Conservation (phyloP, 2,888 invertebrate genomes). For the Hypena proboscidalis region DNA sequence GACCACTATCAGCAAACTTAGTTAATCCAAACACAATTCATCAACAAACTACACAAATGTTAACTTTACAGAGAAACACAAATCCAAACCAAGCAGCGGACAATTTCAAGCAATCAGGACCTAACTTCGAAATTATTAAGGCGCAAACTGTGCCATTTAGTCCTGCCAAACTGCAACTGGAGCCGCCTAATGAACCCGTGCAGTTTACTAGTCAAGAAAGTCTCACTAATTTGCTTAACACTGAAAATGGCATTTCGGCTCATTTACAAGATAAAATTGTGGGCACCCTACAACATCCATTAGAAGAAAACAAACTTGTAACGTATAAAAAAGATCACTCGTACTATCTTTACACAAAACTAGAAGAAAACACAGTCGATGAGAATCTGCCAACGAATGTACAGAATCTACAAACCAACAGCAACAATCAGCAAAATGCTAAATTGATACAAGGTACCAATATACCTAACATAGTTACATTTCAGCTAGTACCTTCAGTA, state of each 20-base stretch:
- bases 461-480: constrained; percentile 53
- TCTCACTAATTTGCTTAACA: constrained; percentile 56
- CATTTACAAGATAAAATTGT: constrained; percentile 74
- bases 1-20: constrained; percentile 51
- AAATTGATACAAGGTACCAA: constrained; percentile 40
- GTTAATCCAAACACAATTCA: constrained; percentile 37
- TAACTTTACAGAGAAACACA: constrained; percentile 34
- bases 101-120: constrained; percentile 26
- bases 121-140: constrained; percentile 60
- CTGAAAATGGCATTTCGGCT: constrained; percentile 69
- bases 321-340: constrained; percentile 76
- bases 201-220: constrained; percentile 58
- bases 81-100: constrained; percentile 22
- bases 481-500: constrained; percentile 71
- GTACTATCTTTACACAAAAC: constrained; percentile 69
- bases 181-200: constrained; percentile 48
- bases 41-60: constrained; percentile 42
- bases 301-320: constrained; percentile 67
- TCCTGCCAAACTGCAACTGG: constrained; percentile 58
- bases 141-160: constrained; percentile 56
- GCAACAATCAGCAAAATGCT: constrained; percentile 28
- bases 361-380: constrained; percentile 50
- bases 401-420: constrained; percentile 37
- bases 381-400: constrained; percentile 40
- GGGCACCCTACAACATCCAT: constrained; percentile 73